Evolutionary conservation across 2,113 vertebrate genomes (phyloP).

Genomic region (Salvelinus alpinus): DNA sequence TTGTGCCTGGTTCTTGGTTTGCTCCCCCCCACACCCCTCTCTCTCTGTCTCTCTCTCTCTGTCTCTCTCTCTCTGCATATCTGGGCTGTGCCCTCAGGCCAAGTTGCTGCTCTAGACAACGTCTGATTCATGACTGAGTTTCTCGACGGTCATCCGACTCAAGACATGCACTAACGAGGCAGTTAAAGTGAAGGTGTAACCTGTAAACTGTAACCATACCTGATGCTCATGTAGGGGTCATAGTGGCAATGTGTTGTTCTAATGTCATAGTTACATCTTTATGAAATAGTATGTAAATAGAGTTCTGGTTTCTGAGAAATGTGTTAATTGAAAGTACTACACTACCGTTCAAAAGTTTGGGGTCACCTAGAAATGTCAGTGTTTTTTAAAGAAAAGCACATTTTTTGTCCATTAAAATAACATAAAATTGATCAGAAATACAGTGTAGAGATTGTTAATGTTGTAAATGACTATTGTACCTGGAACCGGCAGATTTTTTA

Average conservation of each 20-base stretch:
- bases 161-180: background rate
- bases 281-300: background rate
- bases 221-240: background rate
- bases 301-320: background rate
- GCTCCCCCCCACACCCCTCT: slow-evolving; percentile 3
- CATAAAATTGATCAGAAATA: no score
- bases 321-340: background rate
- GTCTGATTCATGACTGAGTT: slow-evolving; percentile 54
- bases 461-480: no score
- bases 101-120: slow-evolving; percentile 43
- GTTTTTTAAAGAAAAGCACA: no score
- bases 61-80: slow-evolving; percentile 32
- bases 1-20: slow-evolving; percentile 56
- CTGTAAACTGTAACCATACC: background rate
- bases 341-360: no score
- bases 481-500: no score
- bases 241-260: background rate
- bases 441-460: no score
- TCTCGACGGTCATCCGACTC: slow-evolving; percentile 34
- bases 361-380: no score
- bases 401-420: no score
- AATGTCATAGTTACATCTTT: no score
- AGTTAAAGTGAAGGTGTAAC: background rate
- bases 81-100: slow-evolving; percentile 47
- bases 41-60: background rate